Base-by-base conservation (phyloP, 2,797 vertebrate genomes). In the Prunella strophiata region DNA sequence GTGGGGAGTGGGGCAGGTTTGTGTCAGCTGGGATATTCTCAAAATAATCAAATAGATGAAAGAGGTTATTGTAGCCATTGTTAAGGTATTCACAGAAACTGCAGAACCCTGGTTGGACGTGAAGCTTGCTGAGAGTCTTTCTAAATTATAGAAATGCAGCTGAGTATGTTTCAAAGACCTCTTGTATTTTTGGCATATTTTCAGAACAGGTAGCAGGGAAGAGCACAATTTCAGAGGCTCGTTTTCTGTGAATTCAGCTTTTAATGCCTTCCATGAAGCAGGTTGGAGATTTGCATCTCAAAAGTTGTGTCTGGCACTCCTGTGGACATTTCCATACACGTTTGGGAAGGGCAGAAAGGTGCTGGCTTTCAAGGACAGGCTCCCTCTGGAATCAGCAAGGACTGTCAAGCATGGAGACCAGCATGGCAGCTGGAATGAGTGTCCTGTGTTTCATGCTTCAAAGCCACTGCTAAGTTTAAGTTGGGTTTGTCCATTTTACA, bases 281-380 rank as follows among this genome's bases (percentile, higher is more conserved):
- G 16, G 21, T 2, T n/a, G 27, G 55, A 25, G 70, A 65, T 67
- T 40, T 48, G 5, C 10, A 26, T 73, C 59, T 70, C 62, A 34
- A 26, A 82, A 48, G 7, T 2, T 42, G n/a, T 21, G 22, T 10
- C 3, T 62, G 58, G 15, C 9, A n/a, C 5, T 80, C 16, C 27
- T 26, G n/a, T 8, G 27, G 11, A 13, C 34, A 6, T 42, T 76
- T 66, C 74, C 26, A 7, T 42, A 15, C 3, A 0, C 0, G 3
- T 38, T 61, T 48, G 26, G 77, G 75, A 80, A 57, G 43, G 25
- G 30, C 47, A 59, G 52, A 40, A 73, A 77, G 18, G 11, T 73
- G 3, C 77, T 22, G 93, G 40, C 73, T 91, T 66, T 76, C 34
- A 71, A 90, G 83, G 74, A 78, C 58, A 55, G 52, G 34, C 15